A percentile compares a stretch with the other conserved stretches of the same genome.
These are phyloP conservation scores for Andricus curvator DNA, from an alignment of 2,888 invertebrate genomes.

Conservation along the genomic window DNA sequence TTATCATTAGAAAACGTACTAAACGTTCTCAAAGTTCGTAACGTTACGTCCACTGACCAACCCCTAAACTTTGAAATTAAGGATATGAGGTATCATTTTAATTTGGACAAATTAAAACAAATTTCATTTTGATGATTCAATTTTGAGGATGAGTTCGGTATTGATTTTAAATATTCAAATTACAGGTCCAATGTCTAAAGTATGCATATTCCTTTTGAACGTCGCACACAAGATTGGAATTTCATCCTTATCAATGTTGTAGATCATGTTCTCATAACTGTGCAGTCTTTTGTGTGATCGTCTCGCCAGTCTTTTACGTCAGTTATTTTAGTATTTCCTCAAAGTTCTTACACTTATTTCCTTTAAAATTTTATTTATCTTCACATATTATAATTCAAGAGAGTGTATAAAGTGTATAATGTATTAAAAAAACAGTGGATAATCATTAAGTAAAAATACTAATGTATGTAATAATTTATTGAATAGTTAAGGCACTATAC, in stretches of 20 bases:
- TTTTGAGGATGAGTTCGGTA: not conserved
- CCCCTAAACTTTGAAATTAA: too few relatives aligned
- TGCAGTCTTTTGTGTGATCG: not conserved
- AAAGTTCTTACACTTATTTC: not conserved
- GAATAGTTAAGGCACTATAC: too few relatives aligned
- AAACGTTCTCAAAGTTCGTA: too few relatives aligned
- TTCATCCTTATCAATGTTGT: slow-evolving; percentile 3
- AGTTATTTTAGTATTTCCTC: not conserved
- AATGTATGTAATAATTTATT: too few relatives aligned
- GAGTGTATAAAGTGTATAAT: too few relatives aligned
- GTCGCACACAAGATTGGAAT: slow-evolving; percentile 5
- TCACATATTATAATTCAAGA: too few relatives aligned
- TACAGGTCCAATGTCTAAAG: not conserved
- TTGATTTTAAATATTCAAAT: not conserved
- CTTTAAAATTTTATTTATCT: too few relatives aligned
- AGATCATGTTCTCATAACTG: not conserved
- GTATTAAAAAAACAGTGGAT: too few relatives aligned
- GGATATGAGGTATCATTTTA: not conserved
- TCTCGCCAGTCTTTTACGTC: not conserved
- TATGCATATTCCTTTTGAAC: not conserved
- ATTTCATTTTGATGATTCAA: too few relatives aligned
- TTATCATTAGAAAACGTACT: too few relatives aligned
- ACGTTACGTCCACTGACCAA: too few relatives aligned
- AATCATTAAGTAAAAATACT: too few relatives aligned
- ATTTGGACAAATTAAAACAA: not conserved